Percentiles rank a stretch among this genome's conserved stretches.
phyloP scores from a whole-genome alignment of 1,140 invertebrate species.

The Vollenhovia emeryi region DNA sequence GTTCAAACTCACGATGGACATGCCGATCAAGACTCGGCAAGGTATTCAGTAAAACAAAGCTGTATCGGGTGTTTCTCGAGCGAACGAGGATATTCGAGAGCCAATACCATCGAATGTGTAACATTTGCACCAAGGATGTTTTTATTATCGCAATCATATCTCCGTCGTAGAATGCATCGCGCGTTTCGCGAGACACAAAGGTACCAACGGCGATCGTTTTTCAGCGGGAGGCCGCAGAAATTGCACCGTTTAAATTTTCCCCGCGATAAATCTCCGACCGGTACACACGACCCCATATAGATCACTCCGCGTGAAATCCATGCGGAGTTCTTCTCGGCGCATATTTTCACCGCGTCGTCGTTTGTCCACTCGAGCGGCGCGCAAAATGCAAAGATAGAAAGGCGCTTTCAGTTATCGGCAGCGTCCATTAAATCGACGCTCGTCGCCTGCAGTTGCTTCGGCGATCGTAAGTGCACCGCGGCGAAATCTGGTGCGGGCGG shows the following conservation, averaged over 20 bases:
- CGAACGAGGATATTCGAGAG: not conserved
- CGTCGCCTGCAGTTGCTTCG: constrained; percentile 39
- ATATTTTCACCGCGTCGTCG: constrained; percentile 38
- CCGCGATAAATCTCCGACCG: constrained; percentile 34
- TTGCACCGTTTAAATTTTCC: constrained; percentile 38
- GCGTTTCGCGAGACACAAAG: not conserved
- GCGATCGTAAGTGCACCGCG: constrained; percentile 8
- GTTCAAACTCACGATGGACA: not conserved
- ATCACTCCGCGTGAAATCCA: constrained; percentile 34
- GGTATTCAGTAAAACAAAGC: not conserved
- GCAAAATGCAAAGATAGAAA: constrained; percentile 48
- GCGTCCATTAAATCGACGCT: constrained; percentile 53
- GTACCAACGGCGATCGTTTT: not conserved
- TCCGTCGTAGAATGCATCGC: not conserved
- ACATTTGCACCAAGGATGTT: no score
- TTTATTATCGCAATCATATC: not conserved
- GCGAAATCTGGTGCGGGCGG: constrained; percentile 24
- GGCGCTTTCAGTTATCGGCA: constrained; percentile 42
- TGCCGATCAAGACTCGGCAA: not conserved
- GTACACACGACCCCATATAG: constrained; percentile 29
- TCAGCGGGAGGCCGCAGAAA: not conserved
- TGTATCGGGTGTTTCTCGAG: not conserved
- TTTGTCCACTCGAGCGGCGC: constrained; percentile 28
- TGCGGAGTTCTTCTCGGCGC: constrained; percentile 2
- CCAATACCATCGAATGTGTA: not conserved